phyloP scores from a whole-genome alignment of 2,797 vertebrate species.

The Avahi laniger region DNA sequence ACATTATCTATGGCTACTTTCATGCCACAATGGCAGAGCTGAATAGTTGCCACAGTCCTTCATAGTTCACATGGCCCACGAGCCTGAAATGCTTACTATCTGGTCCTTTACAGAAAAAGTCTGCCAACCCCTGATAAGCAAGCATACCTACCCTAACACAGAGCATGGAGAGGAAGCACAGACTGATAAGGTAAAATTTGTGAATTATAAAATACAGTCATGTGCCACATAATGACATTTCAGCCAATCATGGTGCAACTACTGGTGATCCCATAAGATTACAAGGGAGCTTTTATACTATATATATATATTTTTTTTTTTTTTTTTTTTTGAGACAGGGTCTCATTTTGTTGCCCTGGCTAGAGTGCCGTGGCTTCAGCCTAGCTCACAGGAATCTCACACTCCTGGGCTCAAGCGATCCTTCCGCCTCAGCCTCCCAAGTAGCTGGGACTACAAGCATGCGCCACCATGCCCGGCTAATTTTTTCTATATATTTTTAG shows the following conservation, averaged over 20 bases:
- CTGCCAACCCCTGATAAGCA: constrained; percentile 58
- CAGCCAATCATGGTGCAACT: background rate
- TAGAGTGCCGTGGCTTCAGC: too few relatives aligned
- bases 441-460: too few relatives aligned
- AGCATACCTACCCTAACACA: background rate
- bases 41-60: background rate
- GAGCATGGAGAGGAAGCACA: background rate
- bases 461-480: too few relatives aligned
- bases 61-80: background rate
- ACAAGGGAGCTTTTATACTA: background rate
- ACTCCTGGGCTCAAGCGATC: too few relatives aligned
- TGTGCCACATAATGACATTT: background rate
- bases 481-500: too few relatives aligned
- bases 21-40: background rate
- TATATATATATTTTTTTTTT: too few relatives aligned
- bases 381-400: too few relatives aligned
- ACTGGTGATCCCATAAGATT: background rate
- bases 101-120: background rate
- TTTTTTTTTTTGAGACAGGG: too few relatives aligned
- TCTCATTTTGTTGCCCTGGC: too few relatives aligned
- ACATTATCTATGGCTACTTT: background rate
- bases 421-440: too few relatives aligned
- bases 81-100: constrained; percentile 36
- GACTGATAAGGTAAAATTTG: background rate
- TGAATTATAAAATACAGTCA: background rate